These are phyloP conservation scores for Siphlonurus alternatus DNA, from an alignment of 2,888 invertebrate genomes.

Conservation along the genomic window DNA sequence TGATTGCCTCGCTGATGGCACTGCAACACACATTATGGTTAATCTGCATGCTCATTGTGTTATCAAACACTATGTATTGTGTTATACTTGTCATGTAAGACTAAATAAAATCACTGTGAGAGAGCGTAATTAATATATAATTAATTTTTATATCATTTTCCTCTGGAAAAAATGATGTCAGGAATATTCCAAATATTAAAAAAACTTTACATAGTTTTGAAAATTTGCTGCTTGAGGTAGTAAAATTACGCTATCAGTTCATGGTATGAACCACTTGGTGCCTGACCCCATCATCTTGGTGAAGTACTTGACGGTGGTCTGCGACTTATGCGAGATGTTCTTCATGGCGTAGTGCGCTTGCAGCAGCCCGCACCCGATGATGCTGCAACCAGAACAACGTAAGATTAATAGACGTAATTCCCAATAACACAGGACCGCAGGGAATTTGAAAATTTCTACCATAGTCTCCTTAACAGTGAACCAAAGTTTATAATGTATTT, in stretches of 20 bases:
- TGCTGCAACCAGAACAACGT: slow-evolving; percentile 22
- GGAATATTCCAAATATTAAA: slow-evolving; percentile 1
- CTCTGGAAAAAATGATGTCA: background rate
- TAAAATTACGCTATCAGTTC: background rate
- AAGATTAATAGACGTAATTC: too few species aligned
- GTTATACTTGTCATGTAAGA: too few species aligned
- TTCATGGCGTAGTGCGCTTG: slow-evolving; percentile 40
- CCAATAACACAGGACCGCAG: too few species aligned
- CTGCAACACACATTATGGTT: too few species aligned
- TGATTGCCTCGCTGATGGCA: slow-evolving; percentile 37
- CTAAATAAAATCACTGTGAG: too few species aligned
- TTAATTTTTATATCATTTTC: background rate
- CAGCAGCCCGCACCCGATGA: slow-evolving; percentile 39
- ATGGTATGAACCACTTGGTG: too few species aligned
- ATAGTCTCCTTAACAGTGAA: too few species aligned
- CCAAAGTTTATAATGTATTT: too few species aligned
- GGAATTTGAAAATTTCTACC: too few species aligned
- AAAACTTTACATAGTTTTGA: background rate
- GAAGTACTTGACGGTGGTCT: slow-evolving; percentile 38
- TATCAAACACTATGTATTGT: too few species aligned
- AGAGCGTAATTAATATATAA: too few species aligned
- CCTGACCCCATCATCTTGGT: slow-evolving; percentile 33
- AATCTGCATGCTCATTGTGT: too few species aligned
- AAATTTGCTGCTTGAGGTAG: background rate
- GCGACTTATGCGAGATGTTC: slow-evolving; percentile 36